Percentiles rank a stretch among this genome's conserved stretches.
Conservation (phyloP, 2,113 vertebrate genomes). For the Pungitius pungitius region DNA sequence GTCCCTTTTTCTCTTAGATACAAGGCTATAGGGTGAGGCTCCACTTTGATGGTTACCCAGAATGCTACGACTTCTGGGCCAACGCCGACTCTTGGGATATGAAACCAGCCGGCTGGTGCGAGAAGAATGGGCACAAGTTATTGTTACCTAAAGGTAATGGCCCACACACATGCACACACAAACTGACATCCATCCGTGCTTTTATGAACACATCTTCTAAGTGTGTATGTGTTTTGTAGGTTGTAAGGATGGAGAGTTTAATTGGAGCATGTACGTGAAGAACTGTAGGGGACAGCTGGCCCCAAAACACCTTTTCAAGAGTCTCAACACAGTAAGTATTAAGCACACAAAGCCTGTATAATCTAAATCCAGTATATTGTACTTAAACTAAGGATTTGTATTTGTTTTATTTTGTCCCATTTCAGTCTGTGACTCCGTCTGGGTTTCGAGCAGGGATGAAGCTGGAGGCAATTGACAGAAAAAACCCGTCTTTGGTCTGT, state of each 20-base stretch:
- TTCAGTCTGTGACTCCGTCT: constrained; percentile 87
- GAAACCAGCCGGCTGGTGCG: constrained; percentile 91
- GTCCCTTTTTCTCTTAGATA: constrained; percentile 71
- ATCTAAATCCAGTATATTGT: not conserved
- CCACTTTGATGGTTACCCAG: constrained; percentile 91
- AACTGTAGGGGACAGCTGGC: constrained; percentile 89
- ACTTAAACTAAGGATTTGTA: not conserved
- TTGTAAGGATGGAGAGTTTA: constrained; percentile 91
- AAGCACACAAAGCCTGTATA: not conserved
- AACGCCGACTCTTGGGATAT: constrained; percentile 91
- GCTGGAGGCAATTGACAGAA: constrained; percentile 89
- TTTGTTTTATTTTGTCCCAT: not conserved
- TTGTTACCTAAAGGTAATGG: constrained; percentile 88
- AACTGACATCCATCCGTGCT: not conserved
- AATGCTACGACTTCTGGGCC: constrained; percentile 93
- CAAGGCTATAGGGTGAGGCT: constrained; percentile 88
- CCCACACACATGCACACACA: not conserved
- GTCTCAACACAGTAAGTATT: constrained; percentile 84
- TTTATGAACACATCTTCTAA: not conserved
- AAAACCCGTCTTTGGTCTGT: constrained; percentile 86
- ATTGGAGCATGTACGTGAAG: constrained; percentile 90
- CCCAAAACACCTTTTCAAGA: constrained; percentile 91
- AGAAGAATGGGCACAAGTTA: constrained; percentile 89
- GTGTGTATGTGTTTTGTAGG: constrained; percentile 71
- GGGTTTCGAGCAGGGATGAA: constrained; percentile 93